A percentile compares a stretch with the other conserved stretches of the same genome.
These are phyloP conservation scores for Grus americana DNA, from an alignment of 2,113 vertebrate species.

Conservation along the genomic window DNA sequence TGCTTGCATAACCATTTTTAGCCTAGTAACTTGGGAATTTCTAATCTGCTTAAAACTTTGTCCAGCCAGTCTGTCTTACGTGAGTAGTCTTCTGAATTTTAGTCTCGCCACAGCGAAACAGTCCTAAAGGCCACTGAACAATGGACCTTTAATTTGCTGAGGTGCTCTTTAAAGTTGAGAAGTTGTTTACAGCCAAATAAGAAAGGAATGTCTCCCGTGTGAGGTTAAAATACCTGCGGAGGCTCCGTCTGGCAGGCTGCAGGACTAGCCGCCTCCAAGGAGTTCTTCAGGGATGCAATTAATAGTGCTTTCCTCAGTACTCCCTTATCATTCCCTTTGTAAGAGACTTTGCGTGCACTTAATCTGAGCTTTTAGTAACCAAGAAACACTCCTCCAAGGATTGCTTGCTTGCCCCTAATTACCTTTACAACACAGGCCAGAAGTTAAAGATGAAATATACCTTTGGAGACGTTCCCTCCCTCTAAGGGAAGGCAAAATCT, in stretches of 20 bases:
- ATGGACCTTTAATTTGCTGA: not conserved
- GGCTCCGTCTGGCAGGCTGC: not conserved
- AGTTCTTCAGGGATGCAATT: slow-evolving; percentile 3
- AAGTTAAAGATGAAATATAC: not conserved
- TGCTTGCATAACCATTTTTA: not conserved
- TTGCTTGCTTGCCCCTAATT: not conserved
- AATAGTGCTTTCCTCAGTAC: not conserved
- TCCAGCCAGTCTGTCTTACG: not conserved
- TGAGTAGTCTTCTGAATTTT: not conserved
- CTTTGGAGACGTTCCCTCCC: not conserved
- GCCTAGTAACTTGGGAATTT: not conserved
- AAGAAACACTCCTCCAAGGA: not conserved
- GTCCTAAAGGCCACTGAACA: not conserved
- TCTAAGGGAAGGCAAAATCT: not conserved
- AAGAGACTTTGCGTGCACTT: not conserved
- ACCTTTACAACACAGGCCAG: not conserved
- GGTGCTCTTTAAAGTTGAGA: not conserved
- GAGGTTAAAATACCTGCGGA: slow-evolving; percentile 36
- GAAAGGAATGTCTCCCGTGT: not conserved
- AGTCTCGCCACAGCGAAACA: not conserved
- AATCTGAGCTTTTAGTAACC: not conserved
- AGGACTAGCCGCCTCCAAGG: not conserved
- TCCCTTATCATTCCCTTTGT: slow-evolving; percentile 5
- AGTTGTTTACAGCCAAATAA: slow-evolving; percentile 20
- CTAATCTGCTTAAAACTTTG: not conserved